A percentile compares a stretch with the other conserved stretches of the same genome.
Evolutionary conservation across 2,113 vertebrate species (phyloP).

Genomic region (Scortum barcoo): DNA sequence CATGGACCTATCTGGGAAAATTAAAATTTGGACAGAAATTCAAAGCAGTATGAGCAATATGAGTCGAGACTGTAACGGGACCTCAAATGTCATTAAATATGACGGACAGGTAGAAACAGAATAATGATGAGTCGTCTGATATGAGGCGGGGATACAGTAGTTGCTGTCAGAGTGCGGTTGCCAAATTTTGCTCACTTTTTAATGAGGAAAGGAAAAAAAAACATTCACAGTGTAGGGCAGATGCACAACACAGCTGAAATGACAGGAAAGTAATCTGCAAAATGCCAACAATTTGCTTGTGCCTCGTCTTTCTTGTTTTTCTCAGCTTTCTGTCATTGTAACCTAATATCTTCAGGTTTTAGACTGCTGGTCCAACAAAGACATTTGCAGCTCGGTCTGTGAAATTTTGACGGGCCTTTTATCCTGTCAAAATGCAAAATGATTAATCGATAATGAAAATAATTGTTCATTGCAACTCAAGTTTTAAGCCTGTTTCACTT

Average conservation of each 20-base stretch:
- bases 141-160: background rate
- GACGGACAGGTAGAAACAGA: constrained; percentile 9
- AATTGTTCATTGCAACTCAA: background rate
- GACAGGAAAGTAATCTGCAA: background rate
- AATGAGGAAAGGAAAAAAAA: background rate
- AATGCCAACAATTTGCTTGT: no score
- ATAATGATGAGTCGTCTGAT: background rate
- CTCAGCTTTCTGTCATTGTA: no score
- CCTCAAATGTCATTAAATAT: constrained; percentile 10
- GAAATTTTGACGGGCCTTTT: no score
- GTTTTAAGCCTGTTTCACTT: background rate
- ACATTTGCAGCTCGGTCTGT: no score
- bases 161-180: background rate
- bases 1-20: background rate
- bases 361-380: no score
- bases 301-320: background rate
- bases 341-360: no score
- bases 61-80: background rate
- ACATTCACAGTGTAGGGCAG: no score
- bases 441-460: background rate
- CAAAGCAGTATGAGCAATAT: background rate
- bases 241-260: background rate
- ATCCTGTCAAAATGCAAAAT: background rate
- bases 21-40: background rate
- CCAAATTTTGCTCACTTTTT: background rate